phyloP scores from a whole-genome alignment of 2,888 invertebrate genomes.

The Mactromeris polynyma region DNA sequence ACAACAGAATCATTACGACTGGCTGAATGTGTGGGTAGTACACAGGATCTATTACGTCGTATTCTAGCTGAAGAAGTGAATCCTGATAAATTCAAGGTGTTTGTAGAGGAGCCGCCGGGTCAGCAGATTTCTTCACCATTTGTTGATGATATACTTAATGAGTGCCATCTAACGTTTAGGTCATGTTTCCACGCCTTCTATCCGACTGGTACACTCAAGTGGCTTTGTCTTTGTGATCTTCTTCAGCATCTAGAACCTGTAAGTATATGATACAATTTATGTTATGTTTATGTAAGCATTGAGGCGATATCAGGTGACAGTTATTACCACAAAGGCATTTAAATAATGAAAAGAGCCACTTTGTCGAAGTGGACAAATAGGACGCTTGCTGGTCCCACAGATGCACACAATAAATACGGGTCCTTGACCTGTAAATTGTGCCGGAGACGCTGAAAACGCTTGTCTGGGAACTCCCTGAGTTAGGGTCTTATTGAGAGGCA shows the following conservation, averaged over 20 bases:
- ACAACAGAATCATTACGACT: slow-evolving; percentile 92
- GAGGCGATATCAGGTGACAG: too few relatives aligned
- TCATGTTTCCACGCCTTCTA: slow-evolving; percentile 98
- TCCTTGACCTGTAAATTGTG: too few relatives aligned
- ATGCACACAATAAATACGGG: too few relatives aligned
- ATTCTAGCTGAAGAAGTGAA: slow-evolving; percentile 91
- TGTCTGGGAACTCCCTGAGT: too few relatives aligned
- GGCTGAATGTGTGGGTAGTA: slow-evolving; percentile 95
- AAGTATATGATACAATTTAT: too few relatives aligned
- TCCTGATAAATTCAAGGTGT: slow-evolving; percentile 71
- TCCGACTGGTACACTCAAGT: slow-evolving; percentile 96
- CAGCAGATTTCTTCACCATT: slow-evolving; percentile 74
- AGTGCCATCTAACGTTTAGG: slow-evolving; percentile 96
- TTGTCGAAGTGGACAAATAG: too few relatives aligned
- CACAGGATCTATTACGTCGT: slow-evolving; percentile 92
- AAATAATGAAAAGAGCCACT: too few relatives aligned
- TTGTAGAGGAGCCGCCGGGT: slow-evolving; percentile 75
- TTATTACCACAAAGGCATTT: too few relatives aligned
- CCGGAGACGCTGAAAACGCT: too few relatives aligned
- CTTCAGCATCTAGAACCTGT: slow-evolving; percentile 84
- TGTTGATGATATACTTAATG: slow-evolving; percentile 91
- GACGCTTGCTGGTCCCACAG: too few relatives aligned
- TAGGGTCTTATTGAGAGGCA: too few relatives aligned
- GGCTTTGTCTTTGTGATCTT: slow-evolving; percentile 95
- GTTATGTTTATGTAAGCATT: too few relatives aligned